Percentiles rank a stretch among this genome's conserved stretches.
Evolutionary conservation across 2,113 vertebrate genomes (phyloP).

Genomic region (Campylomormyrus numenius): DNA sequence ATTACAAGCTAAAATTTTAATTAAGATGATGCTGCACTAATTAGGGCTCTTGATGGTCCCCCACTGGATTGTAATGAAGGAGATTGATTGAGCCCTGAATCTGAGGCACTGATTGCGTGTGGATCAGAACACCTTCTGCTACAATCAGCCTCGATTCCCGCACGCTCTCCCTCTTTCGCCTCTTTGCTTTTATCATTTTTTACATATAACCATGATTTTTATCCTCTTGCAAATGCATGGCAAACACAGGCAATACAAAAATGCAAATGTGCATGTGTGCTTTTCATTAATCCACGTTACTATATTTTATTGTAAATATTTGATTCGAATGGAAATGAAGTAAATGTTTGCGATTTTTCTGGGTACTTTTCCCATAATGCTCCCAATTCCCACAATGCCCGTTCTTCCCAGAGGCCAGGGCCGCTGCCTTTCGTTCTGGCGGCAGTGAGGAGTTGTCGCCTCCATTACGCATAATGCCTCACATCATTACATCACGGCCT

Average conservation of each 20-base stretch:
- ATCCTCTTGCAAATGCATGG: not conserved
- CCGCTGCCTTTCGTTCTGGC: not conserved
- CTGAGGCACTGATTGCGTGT: slow-evolving; percentile 69
- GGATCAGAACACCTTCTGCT: slow-evolving; percentile 56
- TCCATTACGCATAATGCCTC: not conserved
- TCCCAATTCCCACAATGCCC: not conserved
- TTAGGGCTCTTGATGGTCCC: slow-evolving; percentile 78
- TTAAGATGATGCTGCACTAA: slow-evolving; percentile 83
- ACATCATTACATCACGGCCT: not conserved
- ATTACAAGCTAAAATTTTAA: slow-evolving; percentile 86
- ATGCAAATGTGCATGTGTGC: not conserved
- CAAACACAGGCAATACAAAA: not conserved
- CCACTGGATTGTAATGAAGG: slow-evolving; percentile 75
- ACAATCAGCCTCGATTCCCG: slow-evolving; percentile 56
- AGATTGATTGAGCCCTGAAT: slow-evolving; percentile 77
- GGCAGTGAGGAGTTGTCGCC: not conserved
- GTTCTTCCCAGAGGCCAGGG: not conserved
- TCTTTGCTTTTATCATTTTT: not conserved
- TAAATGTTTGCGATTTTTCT: not conserved
- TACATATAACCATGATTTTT: not conserved
- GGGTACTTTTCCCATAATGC: not conserved
- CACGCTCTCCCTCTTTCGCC: not conserved
- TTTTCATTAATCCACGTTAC: not conserved
- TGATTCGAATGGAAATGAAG: not conserved
- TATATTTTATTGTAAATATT: not conserved